Evolutionary conservation across 2,888 invertebrate species (phyloP).

Genomic region (Callinectes sapidus): DNA sequence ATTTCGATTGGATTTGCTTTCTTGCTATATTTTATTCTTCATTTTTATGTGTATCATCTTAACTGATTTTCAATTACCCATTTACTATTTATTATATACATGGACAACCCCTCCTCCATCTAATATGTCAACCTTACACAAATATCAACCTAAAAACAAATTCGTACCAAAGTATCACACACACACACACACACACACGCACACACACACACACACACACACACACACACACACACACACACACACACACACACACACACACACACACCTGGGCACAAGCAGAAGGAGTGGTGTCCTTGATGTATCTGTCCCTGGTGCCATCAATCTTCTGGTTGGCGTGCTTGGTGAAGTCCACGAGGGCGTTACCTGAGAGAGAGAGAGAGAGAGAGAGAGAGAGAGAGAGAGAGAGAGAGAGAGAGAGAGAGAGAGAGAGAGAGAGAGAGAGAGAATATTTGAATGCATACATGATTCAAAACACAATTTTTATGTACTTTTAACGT

Average conservation of each 20-base stretch:
- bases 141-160: too few species aligned
- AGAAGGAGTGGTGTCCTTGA: constrained; percentile 34
- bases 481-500: too few species aligned
- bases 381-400: constrained; percentile 19
- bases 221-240: constrained; percentile 34
- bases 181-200: constrained; percentile 35
- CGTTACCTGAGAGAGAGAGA: constrained; percentile 50
- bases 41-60: too few species aligned
- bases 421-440: too few species aligned
- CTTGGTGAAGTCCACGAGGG: constrained; percentile 60
- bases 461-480: not conserved
- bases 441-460: too few species aligned
- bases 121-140: too few species aligned
- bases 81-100: too few species aligned
- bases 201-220: constrained; percentile 38
- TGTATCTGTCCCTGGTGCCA: constrained; percentile 58
- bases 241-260: constrained; percentile 38
- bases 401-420: constrained; percentile 26
- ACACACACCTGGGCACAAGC: constrained; percentile 43
- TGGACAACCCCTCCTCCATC: too few species aligned
- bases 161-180: too few species aligned
- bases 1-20: too few species aligned
- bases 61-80: too few species aligned
- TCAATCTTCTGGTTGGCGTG: constrained; percentile 53
- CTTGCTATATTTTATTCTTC: too few species aligned